Percentiles rank a stretch among this genome's conserved stretches.
These are phyloP conservation scores for Chloropsis hardwickii DNA, from an alignment of 2,113 vertebrate species.

Conservation along the genomic window DNA sequence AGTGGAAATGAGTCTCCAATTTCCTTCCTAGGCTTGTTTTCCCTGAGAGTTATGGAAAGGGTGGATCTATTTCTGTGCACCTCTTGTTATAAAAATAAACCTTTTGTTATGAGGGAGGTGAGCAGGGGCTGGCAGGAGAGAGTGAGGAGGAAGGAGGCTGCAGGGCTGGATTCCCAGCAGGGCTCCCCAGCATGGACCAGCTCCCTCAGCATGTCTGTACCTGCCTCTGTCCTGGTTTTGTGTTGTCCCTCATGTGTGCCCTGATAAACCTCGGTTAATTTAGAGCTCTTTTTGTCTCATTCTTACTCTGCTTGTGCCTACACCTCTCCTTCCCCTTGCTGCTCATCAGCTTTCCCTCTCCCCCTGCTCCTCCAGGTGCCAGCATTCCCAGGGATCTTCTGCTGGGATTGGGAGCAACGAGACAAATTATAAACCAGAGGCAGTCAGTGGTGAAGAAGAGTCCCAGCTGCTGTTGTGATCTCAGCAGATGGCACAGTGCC, in stretches of 20 bases:
- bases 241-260: background rate
- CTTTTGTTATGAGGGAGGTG: background rate
- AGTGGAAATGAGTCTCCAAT: background rate
- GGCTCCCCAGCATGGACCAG: background rate
- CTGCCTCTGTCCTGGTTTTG: background rate
- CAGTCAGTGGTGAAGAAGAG: background rate
- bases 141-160: background rate
- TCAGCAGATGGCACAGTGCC: background rate
- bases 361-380: background rate
- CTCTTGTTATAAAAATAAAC: conserved; percentile 33
- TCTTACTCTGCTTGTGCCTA: background rate
- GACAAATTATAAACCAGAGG: background rate
- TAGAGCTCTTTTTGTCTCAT: background rate
- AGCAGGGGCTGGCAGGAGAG: background rate
- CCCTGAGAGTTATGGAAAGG: background rate
- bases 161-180: background rate
- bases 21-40: conserved; percentile 63
- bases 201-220: background rate
- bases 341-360: background rate
- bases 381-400: background rate
- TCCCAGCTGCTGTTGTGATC: fast-evolving
- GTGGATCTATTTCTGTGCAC: conserved; percentile 38
- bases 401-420: fast-evolving
- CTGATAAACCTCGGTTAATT: background rate
- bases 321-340: background rate